These are phyloP conservation scores for Ianthella basta DNA, from an alignment of 37 sponge, comb jelly and placozoan genomes.

Conservation along the genomic window DNA sequence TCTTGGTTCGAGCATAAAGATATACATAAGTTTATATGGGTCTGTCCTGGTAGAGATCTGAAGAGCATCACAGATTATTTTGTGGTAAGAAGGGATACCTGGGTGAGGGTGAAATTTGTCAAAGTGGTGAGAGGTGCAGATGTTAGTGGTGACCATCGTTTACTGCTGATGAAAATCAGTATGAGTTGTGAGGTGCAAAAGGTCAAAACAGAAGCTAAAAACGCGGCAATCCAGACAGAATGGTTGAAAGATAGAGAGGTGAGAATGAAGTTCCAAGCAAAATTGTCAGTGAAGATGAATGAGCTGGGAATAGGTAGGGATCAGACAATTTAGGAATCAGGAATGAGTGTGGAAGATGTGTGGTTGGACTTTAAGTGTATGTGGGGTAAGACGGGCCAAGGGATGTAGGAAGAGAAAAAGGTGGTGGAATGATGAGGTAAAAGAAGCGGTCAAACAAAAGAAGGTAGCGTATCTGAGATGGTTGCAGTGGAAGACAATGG, in stretches of 20 bases:
- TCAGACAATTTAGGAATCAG: background rate
- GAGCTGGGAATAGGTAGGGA: conserved; percentile 1
- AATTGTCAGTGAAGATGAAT: conserved; percentile 12
- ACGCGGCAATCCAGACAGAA: background rate
- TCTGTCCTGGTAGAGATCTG: conserved; percentile 36
- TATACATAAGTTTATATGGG: conserved; percentile 46
- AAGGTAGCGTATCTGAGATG: conserved; percentile 10
- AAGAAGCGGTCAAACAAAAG: conserved; percentile 8
- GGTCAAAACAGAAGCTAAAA: background rate
- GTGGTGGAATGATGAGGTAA: conserved; percentile 15
- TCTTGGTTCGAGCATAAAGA: conserved; percentile 36
- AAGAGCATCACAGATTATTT: conserved; percentile 39
- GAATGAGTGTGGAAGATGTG: conserved; percentile 11
- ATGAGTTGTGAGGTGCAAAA: background rate
- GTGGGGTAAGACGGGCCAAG: conserved; percentile 12
- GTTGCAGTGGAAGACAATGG: conserved; percentile 8
- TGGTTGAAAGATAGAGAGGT: conserved; percentile 10
- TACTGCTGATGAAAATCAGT: conserved; percentile 5
- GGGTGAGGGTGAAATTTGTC: conserved; percentile 9
- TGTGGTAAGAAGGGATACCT: conserved; percentile 22
- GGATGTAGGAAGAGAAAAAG: conserved; percentile 12
- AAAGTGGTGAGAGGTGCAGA: conserved; percentile 30
- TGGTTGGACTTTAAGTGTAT: conserved; percentile 15
- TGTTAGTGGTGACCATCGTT: conserved; percentile 36
- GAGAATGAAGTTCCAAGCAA: conserved; percentile 16